Base-by-base conservation (phyloP, 2,113 vertebrate species). In the Tretioscincus oriximinensis region DNA sequence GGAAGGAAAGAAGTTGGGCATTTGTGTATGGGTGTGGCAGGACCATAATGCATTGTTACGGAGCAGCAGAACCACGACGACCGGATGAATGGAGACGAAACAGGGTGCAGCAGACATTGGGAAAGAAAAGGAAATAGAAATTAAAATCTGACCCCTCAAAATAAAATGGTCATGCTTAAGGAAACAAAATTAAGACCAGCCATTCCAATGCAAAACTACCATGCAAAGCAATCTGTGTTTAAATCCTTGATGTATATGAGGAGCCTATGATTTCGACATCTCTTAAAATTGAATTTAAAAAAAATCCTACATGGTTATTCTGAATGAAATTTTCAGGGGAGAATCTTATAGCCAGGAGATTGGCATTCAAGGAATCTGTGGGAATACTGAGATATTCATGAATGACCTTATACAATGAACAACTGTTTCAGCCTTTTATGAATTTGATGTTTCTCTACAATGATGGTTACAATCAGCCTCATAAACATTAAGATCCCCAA, bases 31-130 rank as follows among this genome's bases (percentile, higher is more conserved):
- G 93, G 91, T 93, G 93, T 94, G 94, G 92, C 95, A 92, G 95
- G 94, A 95, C 94, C 95, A 90, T 87, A 95, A 97, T 96, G 96
- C 95, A 95, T 94, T 94, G 96, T 96, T 96, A 96, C 90, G 94
- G 95, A 94, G 93, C 93, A 96, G 95, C 87, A 47, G 94, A 94
- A 96, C 94, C 96, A 95, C 94, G 96, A 93, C 95, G 95, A 96
- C 93, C 85, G 90, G 94, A 95, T 94, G 93, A 90, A 96, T 95
- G 95, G 92, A 96, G 94, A 95, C 91, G 93, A 87, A 94, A 95
- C 88, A 83, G 90, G 90, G 91, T 92, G 90, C 92, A 81, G 92
- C 86, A 93, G 91, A 88, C 94, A 94, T 95, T 75, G 90, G 88
- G 93, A 94, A 95, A 96, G 96, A 94, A 96, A 90, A 95, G 92